Evolutionary conservation across 2,888 invertebrate species (phyloP).

Genomic region (Mesorhabditis belari): DNA sequence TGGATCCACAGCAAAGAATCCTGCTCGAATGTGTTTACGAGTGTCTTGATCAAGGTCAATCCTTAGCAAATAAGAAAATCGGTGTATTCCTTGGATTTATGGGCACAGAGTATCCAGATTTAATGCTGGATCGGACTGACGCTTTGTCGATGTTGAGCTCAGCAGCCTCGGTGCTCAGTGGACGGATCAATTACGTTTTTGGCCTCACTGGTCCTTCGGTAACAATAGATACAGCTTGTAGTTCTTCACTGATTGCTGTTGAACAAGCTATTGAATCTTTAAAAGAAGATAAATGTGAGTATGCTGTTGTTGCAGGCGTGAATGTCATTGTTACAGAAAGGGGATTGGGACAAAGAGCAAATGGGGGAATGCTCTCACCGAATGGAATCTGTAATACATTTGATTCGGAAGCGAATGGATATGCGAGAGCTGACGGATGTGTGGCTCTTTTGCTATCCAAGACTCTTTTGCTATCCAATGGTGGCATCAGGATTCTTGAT

Average conservation of each 20-base stretch:
- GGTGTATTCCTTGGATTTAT: conserved; percentile 45
- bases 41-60: not conserved
- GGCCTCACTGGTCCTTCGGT: conserved; percentile 67
- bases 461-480: conserved; percentile 24
- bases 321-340: conserved; percentile 62
- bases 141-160: conserved; percentile 37
- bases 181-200: conserved; percentile 38
- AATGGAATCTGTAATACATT: conserved; percentile 53
- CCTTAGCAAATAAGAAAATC: not conserved
- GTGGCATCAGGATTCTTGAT: not conserved
- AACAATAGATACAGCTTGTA: conserved; percentile 91
- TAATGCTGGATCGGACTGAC: conserved; percentile 15
- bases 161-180: conserved; percentile 35
- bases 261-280: conserved; percentile 67
- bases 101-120: conserved; percentile 46
- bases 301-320: conserved; percentile 76
- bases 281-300: conserved; percentile 76
- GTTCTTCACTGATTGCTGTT: conserved; percentile 85
- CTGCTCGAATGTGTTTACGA: conserved; percentile 37
- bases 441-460: conserved; percentile 45
- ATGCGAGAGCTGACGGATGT: conserved; percentile 53
- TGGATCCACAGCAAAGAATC: conserved; percentile 49
- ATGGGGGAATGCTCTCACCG: conserved; percentile 48
- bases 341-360: conserved; percentile 40
- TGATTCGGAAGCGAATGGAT: conserved; percentile 52